These are phyloP conservation scores for Labroides dimidiatus DNA, from an alignment of 2,797 vertebrate genomes.

Conservation along the genomic window DNA sequence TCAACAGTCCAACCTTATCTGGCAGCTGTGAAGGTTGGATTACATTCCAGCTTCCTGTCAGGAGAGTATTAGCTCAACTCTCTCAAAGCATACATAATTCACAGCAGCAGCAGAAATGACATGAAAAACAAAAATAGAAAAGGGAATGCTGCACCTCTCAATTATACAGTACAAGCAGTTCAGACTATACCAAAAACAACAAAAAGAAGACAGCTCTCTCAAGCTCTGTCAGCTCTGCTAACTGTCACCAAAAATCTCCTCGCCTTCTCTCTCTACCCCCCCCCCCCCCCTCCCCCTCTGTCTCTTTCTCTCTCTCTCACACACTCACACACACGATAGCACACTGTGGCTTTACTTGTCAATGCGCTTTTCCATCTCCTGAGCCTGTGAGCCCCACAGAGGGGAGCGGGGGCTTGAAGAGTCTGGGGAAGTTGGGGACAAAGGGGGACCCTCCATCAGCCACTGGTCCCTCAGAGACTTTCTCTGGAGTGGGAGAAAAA, in stretches of 20 bases:
- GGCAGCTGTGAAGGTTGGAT: constrained; percentile 8
- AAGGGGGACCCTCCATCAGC: constrained; percentile 85
- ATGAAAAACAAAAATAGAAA: constrained; percentile 35
- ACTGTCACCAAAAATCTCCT: constrained; percentile 18
- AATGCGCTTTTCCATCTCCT: constrained; percentile 66
- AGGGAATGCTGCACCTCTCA: constrained; percentile 13
- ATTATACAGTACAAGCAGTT: constrained; percentile 26
- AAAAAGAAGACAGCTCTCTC: constrained; percentile 25
- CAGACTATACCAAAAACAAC: constrained; percentile 12
- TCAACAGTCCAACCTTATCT: neutral
- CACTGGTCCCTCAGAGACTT: constrained; percentile 92
- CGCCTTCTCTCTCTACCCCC: neutral
- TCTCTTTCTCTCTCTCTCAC: neutral
- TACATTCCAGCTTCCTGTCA: neutral
- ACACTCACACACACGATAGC: neutral
- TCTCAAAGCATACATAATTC: constrained; percentile 25
- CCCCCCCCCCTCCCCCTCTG: neutral
- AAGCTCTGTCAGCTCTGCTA: constrained; percentile 15
- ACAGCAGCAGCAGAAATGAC: constrained; percentile 15
- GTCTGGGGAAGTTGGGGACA: constrained; percentile 61
- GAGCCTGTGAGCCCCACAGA: constrained; percentile 59
- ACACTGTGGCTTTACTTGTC: constrained; percentile 63
- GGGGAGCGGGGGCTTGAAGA: constrained; percentile 66
- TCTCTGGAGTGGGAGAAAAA: constrained; percentile 76
- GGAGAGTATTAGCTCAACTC: constrained; percentile 15